phyloP scores from a whole-genome alignment of 2,888 invertebrate genomes.

The Ochropleura plecta region DNA sequence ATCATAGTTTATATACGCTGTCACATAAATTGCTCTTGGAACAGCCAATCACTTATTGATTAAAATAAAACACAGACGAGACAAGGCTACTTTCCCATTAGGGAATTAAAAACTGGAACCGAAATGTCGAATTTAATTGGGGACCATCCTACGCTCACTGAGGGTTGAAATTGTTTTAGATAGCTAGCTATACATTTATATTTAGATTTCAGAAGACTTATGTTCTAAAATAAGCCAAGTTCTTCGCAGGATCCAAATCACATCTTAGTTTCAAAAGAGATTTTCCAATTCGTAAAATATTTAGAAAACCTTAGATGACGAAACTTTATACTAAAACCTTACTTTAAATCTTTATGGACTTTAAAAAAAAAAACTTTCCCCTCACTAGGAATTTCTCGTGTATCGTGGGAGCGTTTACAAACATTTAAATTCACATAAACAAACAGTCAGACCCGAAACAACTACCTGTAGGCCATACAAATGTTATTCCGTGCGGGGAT shows the following conservation, averaged over 20 bases:
- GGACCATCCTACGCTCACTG: constrained; percentile 4
- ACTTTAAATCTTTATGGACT: constrained; percentile 1
- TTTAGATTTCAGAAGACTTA: constrained; percentile 3
- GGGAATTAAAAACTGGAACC: constrained; percentile 28
- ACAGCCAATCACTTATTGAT: constrained; percentile 42
- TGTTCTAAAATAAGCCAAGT: neutral
- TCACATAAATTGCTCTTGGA: constrained; percentile 43
- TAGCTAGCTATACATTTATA: neutral
- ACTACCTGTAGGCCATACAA: too few relatives aligned
- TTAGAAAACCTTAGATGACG: neutral
- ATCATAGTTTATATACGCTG: constrained; percentile 55
- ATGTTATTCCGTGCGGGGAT: too few relatives aligned
- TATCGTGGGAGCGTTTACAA: too few relatives aligned
- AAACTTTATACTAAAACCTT: neutral
- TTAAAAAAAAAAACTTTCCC: neutral
- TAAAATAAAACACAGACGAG: constrained; percentile 19
- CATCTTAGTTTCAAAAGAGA: constrained; percentile 1
- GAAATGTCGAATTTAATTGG: constrained; percentile 32
- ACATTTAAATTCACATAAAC: too few relatives aligned
- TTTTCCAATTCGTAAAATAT: neutral
- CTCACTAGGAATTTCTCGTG: constrained; percentile 1
- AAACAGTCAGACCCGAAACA: too few relatives aligned
- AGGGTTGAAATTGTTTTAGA: constrained; percentile 20
- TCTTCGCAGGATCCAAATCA: too few relatives aligned
- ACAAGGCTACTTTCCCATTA: constrained; percentile 25